Evolutionary conservation across 2,113 vertebrate genomes (phyloP).

Genomic region (Neolamprologus caudopunctatus): DNA sequence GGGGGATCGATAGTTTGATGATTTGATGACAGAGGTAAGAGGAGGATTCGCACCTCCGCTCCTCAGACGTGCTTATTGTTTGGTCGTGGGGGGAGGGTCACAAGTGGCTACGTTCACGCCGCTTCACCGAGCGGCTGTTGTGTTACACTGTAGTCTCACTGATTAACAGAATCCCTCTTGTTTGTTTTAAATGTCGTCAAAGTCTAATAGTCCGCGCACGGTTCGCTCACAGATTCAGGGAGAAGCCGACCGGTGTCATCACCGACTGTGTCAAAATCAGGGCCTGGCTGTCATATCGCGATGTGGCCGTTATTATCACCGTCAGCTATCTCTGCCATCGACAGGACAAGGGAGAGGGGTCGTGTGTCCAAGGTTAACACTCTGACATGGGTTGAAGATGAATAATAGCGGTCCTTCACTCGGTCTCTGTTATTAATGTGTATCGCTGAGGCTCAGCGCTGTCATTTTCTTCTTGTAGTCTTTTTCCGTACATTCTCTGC

Average conservation of each 20-base stretch:
- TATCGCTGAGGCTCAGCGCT: background rate
- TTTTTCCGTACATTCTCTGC: background rate
- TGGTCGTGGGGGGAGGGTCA: slow-evolving; percentile 72
- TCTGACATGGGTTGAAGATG: background rate
- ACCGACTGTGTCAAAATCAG: background rate
- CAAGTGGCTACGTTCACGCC: slow-evolving; percentile 16
- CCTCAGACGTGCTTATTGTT: slow-evolving; percentile 66
- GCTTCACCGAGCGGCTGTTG: slow-evolving; percentile 13
- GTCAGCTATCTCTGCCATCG: background rate
- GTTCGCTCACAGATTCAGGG: background rate
- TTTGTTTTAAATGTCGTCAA: background rate
- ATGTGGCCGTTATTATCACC: background rate
- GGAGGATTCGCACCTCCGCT: slow-evolving; percentile 35
- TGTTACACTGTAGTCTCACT: background rate
- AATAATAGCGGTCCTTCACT: background rate
- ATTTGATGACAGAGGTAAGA: slow-evolving; percentile 63
- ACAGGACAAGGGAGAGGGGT: background rate
- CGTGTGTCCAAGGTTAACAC: slow-evolving; percentile 55
- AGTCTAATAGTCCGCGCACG: background rate
- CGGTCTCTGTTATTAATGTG: background rate
- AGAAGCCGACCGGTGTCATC: background rate
- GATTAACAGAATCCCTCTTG: background rate
- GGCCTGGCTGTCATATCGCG: background rate
- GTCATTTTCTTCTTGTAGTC: background rate
- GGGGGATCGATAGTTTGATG: background rate